Base-by-base conservation (phyloP, 2,888 invertebrate genomes). In the Steinernema carpocapsae region DNA sequence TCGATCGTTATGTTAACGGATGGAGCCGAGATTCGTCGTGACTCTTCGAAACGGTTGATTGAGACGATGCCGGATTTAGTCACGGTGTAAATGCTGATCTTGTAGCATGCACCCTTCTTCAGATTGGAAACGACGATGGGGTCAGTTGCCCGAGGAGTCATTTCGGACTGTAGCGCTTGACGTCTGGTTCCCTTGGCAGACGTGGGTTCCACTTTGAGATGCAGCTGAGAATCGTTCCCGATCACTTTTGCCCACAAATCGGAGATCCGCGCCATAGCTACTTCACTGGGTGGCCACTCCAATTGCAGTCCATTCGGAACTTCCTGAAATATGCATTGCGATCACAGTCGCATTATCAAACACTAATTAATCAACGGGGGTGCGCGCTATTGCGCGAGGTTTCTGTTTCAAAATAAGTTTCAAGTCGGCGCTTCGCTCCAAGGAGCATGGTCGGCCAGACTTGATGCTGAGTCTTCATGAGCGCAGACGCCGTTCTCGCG, bases 21-120 rank as follows among this genome's bases (percentile, higher is more conserved):
- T 0, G 86, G 85, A 4, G 85, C 78, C 12, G 79, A 76, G 71
- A 85, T 80, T 37, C 86, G 76, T 32, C 82, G 76, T 42, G 78
- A 79, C 72, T 85, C 81, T 72, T 85, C 83, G 73, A 82, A 81
- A 7, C 83, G 77, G 12, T 79, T 74, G 32, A 83, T 82, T 4
- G 87, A 87, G 10, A 87, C 84, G 64, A 86, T 86, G 29, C 86
- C 86, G 3, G 85, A 83, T 46, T 81, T 81, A 0, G 86, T 86
- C 0, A 86, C 87, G 7, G 86, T 86, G 78, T 85, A 86, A 6
- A 86, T 74, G 74, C 84, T 83, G 12, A 85, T 84, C 76, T 83
- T 81, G 74, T 86, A 86, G 76, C 86, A 86, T 1, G 82, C 82
- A 37, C 86, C 86, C 59, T 79, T 80, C 59, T 77, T 78, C 22